Evolutionary conservation across 2,797 vertebrate genomes (phyloP), one percentile per base, ranked within the genome.

Genomic region (Scleropages formosus): DNA sequence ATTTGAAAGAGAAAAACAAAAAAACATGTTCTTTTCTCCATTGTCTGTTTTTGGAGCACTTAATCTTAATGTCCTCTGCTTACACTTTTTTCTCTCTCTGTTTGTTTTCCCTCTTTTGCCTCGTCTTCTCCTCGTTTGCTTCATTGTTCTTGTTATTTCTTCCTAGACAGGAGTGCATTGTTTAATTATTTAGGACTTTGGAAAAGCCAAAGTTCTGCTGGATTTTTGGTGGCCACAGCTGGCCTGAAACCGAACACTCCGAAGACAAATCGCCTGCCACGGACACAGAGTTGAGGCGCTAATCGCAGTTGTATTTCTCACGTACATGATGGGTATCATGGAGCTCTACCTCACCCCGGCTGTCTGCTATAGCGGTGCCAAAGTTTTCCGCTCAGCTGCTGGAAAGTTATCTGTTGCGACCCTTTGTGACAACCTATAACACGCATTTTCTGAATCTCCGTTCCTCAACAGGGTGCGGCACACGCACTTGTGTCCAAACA

Each of bases 31-130:
- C 82, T 75, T 73, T 44, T 84, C 51, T 82, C 80, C 73, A 67
- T 86, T 64, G 81, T 87, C 51, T 67, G 74, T 66, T 47, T 84
- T 31, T 78, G 76, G 76, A 84, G 67, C 0, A 81, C 77, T 87
- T 84, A 81, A 74, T 82, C 70, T 83, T 83, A 85, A 6, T 20
- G 22, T 80, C 79, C 73, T 79, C 77, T 10, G 53, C 39, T 26
- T 24, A 27, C 72, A 1, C 70, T 44, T 7, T 22, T 58, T 44
- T 15, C 61, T 53, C 18, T 71, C 8, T 24, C 47, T 44, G 11
- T 46, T 16, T 31, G 26, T 31, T 20, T 11, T 26, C 56, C 22
- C 18, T 31, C 22, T 47, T 61, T 20, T 31, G 16, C 22, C 24
- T 65, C 16, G 12, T 46, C 39, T 72, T 58, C 53, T 60, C 18